A percentile compares a stretch with the other conserved stretches of the same genome.
These are phyloP conservation scores for Bedellia somnulentella DNA, from an alignment of 2,888 invertebrate species.

Conservation along the genomic window DNA sequence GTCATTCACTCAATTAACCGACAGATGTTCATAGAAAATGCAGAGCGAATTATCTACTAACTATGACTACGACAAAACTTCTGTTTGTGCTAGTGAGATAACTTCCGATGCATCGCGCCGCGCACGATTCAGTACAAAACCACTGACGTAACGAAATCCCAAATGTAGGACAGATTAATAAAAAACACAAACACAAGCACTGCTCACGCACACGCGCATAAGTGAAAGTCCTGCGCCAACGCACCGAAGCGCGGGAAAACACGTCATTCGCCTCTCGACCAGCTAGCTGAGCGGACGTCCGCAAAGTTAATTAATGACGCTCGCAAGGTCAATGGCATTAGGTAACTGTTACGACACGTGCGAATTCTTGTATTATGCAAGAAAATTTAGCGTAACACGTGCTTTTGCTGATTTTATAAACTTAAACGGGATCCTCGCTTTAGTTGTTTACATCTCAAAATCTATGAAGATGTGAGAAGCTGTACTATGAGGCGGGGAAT, in stretches of 20 bases:
- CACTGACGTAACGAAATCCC: conserved; percentile 45
- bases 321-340: conserved; percentile 5
- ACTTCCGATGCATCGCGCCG: conserved; percentile 17
- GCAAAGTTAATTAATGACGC: conserved; percentile 4
- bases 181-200: conserved; percentile 21
- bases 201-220: conserved; percentile 16
- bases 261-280: conserved; percentile 7
- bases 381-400: not conserved
- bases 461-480: no score
- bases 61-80: no score
- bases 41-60: no score
- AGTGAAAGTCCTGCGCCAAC: conserved; percentile 36
- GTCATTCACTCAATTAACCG: no score
- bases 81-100: no score
- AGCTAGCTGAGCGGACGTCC: conserved; percentile 8
- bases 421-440: no score
- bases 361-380: conserved; percentile 1
- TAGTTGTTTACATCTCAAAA: no score
- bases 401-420: not conserved
- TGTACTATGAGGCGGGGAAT: no score
- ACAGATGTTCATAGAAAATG: no score
- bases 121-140: no score
- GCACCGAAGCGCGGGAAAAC: conserved; percentile 13
- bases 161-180: conserved; percentile 51
- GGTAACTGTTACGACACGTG: conserved; percentile 4